Conservation (phyloP, 2,113 vertebrate species). For the Pituophis catenifer region DNA sequence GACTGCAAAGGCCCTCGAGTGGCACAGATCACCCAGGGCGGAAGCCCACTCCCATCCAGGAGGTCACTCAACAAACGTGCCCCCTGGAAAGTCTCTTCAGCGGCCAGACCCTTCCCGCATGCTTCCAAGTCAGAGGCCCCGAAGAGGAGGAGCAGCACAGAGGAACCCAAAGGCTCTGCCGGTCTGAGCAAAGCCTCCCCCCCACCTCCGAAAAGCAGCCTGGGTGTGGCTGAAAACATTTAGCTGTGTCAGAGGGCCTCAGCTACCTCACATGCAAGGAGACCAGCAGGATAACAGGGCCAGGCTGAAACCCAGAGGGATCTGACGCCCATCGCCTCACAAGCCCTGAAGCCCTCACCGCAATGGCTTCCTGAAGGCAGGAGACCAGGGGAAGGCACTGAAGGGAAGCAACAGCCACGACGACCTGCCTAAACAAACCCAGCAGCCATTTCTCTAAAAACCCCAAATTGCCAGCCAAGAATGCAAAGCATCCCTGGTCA, state of each 20-base stretch:
- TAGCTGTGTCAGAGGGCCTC: too few relatives aligned
- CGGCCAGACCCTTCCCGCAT: not conserved
- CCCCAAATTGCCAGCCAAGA: not conserved
- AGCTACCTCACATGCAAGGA: fast-evolving
- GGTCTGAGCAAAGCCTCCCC: too few relatives aligned
- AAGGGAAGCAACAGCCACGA: not conserved
- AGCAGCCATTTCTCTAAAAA: not conserved
- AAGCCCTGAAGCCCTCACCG: not conserved
- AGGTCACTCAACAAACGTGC: not conserved
- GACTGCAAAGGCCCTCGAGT: not conserved
- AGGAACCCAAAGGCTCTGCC: too few relatives aligned
- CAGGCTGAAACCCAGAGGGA: not conserved
- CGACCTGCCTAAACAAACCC: not conserved
- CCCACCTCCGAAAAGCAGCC: not conserved
- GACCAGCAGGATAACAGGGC: not conserved
- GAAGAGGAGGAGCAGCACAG: not conserved
- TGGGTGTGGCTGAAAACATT: not conserved
- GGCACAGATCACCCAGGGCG: not conserved
- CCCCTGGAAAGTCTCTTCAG: not conserved
- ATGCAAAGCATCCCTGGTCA: not conserved
- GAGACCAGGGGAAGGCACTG: not conserved
- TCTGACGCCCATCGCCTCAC: fast-evolving
- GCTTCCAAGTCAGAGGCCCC: not conserved
- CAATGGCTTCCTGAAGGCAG: not conserved
- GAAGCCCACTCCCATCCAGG: not conserved